Base-by-base conservation (phyloP, 2,888 invertebrate genomes). In the Atethmia centrago region DNA sequence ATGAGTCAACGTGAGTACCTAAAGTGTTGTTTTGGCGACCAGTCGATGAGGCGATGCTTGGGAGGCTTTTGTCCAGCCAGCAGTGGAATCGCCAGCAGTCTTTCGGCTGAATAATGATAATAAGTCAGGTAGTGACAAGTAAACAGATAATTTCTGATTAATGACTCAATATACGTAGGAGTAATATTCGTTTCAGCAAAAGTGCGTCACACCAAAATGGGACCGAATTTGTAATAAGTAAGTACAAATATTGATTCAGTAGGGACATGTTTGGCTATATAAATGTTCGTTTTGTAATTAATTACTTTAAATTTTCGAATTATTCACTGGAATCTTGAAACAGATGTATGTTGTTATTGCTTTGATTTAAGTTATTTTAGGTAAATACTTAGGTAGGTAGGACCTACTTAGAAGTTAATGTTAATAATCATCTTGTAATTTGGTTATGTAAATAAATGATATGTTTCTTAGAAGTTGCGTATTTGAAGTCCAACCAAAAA, bases 161-260 rank as follows among this genome's bases (percentile, higher is more conserved):
- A 63, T 21, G 14, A 62, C 8, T 28, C 2, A 25, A 7, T 19
- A 25, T 25, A 19, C 31, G 10, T 10, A 31, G 7, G n/a, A 47
- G 9, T 28, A 3, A 16, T 47, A 14, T 63, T 62, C 21, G 25
- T 58, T 56, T 31, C 40, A 31, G 16, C 21, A 25, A 36, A 62
- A 51, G n/a, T 79, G 64, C 82, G 78, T 76, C 77, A 76, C 25
- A n/a, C 9, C 10, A 3, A 28, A 53, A 19, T n/a, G n/a, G 8
- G 9, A 16, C 51, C 36, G n/a, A 66, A 58, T 63, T 70, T 7
- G 42, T 21, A 14, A 58, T n/a, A n/a, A n/a, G n/a, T n/a, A n/a
- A n/a, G n/a, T n/a, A n/a, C 82, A 70, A 79, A 82, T 63, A 77
- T 82, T 82, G 55, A 42, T 16, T 63, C 40, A 62, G 31, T 28